Evolutionary conservation across 2,888 invertebrate species (phyloP).

Genomic region (Sminthurides aquaticus): DNA sequence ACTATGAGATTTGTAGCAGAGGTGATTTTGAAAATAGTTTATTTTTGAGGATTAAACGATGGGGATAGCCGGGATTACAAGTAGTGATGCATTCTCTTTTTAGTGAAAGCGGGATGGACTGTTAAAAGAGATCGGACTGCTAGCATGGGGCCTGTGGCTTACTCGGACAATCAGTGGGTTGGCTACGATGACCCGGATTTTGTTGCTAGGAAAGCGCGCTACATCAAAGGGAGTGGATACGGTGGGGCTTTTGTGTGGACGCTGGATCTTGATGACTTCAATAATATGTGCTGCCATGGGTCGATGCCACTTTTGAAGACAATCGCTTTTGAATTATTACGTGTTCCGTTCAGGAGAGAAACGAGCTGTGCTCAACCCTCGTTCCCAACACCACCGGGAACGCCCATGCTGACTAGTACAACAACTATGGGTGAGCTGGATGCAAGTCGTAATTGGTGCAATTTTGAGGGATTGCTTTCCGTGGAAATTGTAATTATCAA

Average conservation of each 20-base stretch:
- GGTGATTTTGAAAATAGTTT: conserved; percentile 41
- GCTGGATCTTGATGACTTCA: conserved; percentile 78
- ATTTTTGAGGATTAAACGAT: too few species aligned
- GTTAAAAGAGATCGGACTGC: conserved; percentile 54
- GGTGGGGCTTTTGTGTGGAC: conserved; percentile 84
- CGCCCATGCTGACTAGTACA: conserved; percentile 32
- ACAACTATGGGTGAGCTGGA: conserved; percentile 20
- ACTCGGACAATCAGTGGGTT: conserved; percentile 76
- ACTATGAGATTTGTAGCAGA: conserved; percentile 72
- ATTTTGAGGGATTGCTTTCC: too few species aligned
- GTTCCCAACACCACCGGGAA: conserved; percentile 26
- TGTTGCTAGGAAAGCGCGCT: conserved; percentile 55
- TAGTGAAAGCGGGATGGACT: conserved; percentile 54
- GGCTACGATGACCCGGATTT: conserved; percentile 65
- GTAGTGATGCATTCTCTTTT: too few species aligned
- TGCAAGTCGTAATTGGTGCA: neutral
- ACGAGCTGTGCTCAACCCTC: conserved; percentile 55
- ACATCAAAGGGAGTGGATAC: conserved; percentile 62
- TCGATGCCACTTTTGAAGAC: conserved; percentile 68
- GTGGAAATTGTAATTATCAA: too few species aligned
- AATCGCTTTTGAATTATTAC: conserved; percentile 64
- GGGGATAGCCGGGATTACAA: too few species aligned
- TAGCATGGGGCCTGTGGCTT: conserved; percentile 67
- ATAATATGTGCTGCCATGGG: conserved; percentile 73
- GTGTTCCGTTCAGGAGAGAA: conserved; percentile 46